Conservation (phyloP, 2,888 invertebrate genomes). For the Lycaena phlaeas region DNA sequence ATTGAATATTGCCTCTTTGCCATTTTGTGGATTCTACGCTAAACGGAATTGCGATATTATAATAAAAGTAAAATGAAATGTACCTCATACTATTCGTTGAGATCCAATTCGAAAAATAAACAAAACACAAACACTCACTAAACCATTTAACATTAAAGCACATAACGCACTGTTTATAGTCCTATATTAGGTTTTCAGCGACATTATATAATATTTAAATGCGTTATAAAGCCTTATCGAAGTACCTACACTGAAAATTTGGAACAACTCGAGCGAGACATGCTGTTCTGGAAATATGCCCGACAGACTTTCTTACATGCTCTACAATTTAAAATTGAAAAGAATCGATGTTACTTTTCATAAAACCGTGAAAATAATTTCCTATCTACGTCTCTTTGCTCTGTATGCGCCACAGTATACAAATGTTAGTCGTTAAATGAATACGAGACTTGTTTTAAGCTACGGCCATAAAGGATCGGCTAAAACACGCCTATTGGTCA, state of each 20-base stretch:
- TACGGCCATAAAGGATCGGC: too few species aligned
- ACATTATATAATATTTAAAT: constrained; percentile 1
- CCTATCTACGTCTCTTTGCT: too few species aligned
- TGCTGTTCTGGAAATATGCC: background rate
- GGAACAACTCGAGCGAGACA: background rate
- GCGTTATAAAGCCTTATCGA: background rate
- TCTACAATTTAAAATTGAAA: background rate
- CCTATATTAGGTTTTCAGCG: background rate
- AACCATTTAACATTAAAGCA: constrained; percentile 30
- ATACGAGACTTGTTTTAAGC: too few species aligned
- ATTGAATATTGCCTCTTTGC: too few species aligned
- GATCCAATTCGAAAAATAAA: constrained; percentile 56
- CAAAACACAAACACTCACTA: constrained; percentile 28
- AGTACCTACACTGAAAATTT: background rate
- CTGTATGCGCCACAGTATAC: too few species aligned
- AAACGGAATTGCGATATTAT: too few species aligned
- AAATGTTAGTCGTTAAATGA: too few species aligned
- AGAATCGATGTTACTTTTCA: background rate
- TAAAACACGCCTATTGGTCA: too few species aligned
- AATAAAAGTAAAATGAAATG: constrained; percentile 11
- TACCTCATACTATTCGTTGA: constrained; percentile 54
- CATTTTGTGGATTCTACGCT: too few species aligned
- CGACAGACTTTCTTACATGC: background rate
- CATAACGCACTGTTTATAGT: constrained; percentile 34
- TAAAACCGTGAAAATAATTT: too few species aligned